Base-by-base conservation (phyloP, 37 sponge, comb jelly and placozoan genomes). In the Hexactinellida sp. region DNA sequence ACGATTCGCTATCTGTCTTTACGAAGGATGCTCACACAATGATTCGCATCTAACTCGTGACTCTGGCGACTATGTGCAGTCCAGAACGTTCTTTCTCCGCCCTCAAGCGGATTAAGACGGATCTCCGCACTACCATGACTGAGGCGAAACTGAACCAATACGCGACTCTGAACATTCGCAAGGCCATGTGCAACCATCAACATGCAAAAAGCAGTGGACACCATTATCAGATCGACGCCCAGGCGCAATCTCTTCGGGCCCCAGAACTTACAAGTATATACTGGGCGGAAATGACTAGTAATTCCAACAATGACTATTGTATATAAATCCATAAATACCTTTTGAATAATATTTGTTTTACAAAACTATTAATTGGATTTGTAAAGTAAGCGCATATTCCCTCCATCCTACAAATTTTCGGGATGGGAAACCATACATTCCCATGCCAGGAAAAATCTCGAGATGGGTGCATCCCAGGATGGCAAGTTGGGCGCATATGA, bases 11-110 rank as follows among this genome's bases (percentile, higher is more conserved):
- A 63, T 7, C 76, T 63, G 76, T 63, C 76, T 21, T 63, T 23
- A 63, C 76, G 76, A 63, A 63, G 76, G 76, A 63, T 63, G 76
- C 76, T n/a, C 76, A 63, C 76, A 63, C 76, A 63, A 63, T 63
- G 76, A 7, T 63, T 63, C 34, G 30, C 76, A 63, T 28, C 76
- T 63, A 63, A 5, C 30, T 63, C 76, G 76, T 63, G 76, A 7
- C 76, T 63, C 76, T 23, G 76, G 76, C 76, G 76, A 63, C 76
- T 63, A 63, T 23, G 21, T 63, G 76, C 30, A 63, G 76, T 28
- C 76, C 21, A 63, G 76, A 28, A 63, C 76, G 76, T 63, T 63
- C 76, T 25, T 63, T 63, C 30, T 63, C 76, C 76, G 76, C 76
- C 30, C 30, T 63, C 76, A 63, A 63, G 76, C 76, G 76, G 76